Base-by-base conservation (phyloP, 2,113 vertebrate genomes). In the Cygnus buccinator region DNA sequence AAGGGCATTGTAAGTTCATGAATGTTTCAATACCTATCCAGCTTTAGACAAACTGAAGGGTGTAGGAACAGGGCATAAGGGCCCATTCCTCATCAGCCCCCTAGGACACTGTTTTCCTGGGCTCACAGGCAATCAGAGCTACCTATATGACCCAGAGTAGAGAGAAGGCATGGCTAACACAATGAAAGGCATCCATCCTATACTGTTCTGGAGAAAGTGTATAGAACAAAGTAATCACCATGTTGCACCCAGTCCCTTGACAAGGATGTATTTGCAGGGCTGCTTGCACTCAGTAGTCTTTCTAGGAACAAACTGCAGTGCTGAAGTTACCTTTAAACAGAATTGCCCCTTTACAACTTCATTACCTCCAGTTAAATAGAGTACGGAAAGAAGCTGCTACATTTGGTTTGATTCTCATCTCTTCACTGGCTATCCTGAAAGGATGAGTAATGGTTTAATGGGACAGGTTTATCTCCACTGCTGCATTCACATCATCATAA, bases 361-460 rank as follows among this genome's bases (percentile, higher is more conserved):
- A 73, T 94, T 93, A 94, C 71, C 29, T 87, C 52, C 50, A 21
- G 76, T 96, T 93, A 93, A 95, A 82, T 25, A 74, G 72, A 82
- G 37, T 65, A 93, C 79, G 84, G 83, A 84, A 97, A 95, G 70
- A 61, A 80, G 41, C 52, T 90, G 78, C 67, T 87, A 85, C 76
- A 87, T 95, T 91, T 88, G 83, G 72, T 80, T 86, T 89, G 43
- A 44, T 58, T 92, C 55, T 82, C 46, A 80, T 83, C 72, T 88
- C 84, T 84, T 83, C 68, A 84, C 84, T 84, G 48, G 54, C 85
- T 92, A 82, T 81, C 74, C 86, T 90, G 66, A 90, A 88, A 96
- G 70, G 57, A 92, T 89, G 55, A 97, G 33, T 89, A 87, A 95
- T 91, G 77, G 92, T 89, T 91, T 93, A 94, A 94, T 57, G 41